Evolutionary conservation across 2,888 invertebrate genomes (phyloP).

Genomic region (Cantharis rufa): DNA sequence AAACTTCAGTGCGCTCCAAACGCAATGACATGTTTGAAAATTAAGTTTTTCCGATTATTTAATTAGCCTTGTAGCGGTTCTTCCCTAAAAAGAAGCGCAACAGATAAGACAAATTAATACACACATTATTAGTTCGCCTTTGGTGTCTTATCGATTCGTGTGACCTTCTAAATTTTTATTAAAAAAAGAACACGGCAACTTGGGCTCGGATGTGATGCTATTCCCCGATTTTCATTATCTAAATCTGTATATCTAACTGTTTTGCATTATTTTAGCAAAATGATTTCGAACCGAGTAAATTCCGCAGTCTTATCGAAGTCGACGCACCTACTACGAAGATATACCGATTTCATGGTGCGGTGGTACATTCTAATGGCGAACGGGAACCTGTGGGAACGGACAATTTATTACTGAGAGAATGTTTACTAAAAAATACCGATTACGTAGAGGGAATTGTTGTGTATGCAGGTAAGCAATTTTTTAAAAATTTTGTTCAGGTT

Average conservation of each 20-base stretch:
- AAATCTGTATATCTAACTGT: not conserved
- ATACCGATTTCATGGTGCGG: slow-evolving; percentile 89
- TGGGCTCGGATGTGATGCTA: no score
- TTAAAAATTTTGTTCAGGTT: not conserved
- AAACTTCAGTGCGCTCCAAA: no score
- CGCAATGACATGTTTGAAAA: no score
- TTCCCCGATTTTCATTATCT: no score
- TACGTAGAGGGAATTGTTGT: slow-evolving; percentile 95
- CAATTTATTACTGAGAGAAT: slow-evolving; percentile 90
- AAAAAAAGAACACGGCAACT: no score
- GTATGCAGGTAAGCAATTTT: slow-evolving; percentile 72
- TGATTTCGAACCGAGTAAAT: slow-evolving; percentile 78
- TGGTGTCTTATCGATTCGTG: no score
- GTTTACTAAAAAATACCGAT: slow-evolving; percentile 94
- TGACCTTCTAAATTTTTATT: no score
- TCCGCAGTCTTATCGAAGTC: slow-evolving; percentile 84
- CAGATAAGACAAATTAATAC: no score
- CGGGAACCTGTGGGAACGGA: slow-evolving; percentile 84
- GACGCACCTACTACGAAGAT: slow-evolving; percentile 95
- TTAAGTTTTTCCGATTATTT: no score
- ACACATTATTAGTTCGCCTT: no score
- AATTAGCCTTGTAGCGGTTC: no score
- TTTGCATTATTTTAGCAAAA: slow-evolving; percentile 60
- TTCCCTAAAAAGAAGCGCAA: no score
- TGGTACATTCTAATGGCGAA: slow-evolving; percentile 78